A percentile compares a stretch with the other conserved stretches of the same genome.
Evolutionary conservation across 2,888 invertebrate genomes (phyloP).

Genomic region (Rapana venosa): DNA sequence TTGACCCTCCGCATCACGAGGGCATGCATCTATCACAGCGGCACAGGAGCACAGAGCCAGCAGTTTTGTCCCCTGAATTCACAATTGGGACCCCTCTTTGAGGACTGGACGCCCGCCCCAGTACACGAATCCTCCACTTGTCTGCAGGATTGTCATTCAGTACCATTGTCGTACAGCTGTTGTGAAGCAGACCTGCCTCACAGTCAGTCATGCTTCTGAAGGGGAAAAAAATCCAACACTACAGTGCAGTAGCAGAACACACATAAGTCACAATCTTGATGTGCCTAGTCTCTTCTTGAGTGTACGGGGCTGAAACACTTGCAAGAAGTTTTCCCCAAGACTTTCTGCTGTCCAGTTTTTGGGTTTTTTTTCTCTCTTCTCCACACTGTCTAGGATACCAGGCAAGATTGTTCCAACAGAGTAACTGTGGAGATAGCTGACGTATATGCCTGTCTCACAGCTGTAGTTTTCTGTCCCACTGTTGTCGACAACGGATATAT

Average conservation of each 20-base stretch:
- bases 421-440: not conserved
- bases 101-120: not conserved
- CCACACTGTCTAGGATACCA: too few species aligned
- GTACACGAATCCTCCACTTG: not conserved
- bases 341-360: too few species aligned
- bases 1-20: not conserved
- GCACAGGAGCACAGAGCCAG: not conserved
- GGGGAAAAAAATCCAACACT: too few species aligned
- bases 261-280: too few species aligned
- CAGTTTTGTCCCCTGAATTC: not conserved
- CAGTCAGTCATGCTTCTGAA: not conserved
- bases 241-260: too few species aligned
- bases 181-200: not conserved
- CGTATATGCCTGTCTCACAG: not conserved
- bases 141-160: not conserved
- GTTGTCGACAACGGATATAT: too few species aligned
- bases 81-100: not conserved
- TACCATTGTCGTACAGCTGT: not conserved
- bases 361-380: too few species aligned
- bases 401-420: not conserved
- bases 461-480: not conserved
- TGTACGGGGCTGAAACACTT: too few species aligned
- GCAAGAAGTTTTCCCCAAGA: too few species aligned
- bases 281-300: too few species aligned
- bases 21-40: slow-evolving; percentile 3